Evolutionary conservation across 2,888 invertebrate genomes (phyloP), one percentile per base, ranked within the genome.

Genomic region (Bellardia bayeri): DNA sequence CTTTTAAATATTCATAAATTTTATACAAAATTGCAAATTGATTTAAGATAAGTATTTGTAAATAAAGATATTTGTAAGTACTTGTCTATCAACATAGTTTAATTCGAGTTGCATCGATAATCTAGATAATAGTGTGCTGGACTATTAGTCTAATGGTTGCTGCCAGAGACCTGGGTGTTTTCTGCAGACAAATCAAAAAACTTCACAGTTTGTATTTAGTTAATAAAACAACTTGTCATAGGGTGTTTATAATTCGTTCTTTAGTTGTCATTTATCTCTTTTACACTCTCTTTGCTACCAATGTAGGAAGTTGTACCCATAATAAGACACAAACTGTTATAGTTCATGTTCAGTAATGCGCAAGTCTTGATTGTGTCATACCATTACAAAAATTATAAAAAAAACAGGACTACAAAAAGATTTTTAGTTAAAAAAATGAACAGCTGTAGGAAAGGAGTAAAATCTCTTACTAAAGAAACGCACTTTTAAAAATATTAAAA

Each of bases 321-420:
- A 79, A 56, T 84, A 78, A 72, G 23, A 66, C 37, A 49, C 37
- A 72, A 72, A 72, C 42, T 74, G 40, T 68, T 84, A 42, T 75
- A 37, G 23, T 9, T 14, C 30, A 56, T 23, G 69, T 45, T 63
- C 16, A 74, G 79, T 79, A 69, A 30, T 91, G 92, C 92, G 92
- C 92, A 92, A 91, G 92, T 84, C 89, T 87, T 87, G 91, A 92
- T 92, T 92, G 92, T 91, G 92, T 92, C 92, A 92, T 92, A 87
- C 88, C 69, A 81, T 82, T 87, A 69, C 72, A 87, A 76, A 71
- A 49, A 16, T 0, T 9, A 13, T 11, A 45, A 11, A 79, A 82
- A 85, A 42, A 66, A 68, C 74, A 82, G 82, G 82, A 85, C 51
- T 51, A 14, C 33, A 30, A 69, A 63, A 75, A 37, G 9, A 79